Evolutionary conservation across 2,888 invertebrate species (phyloP).

Genomic region (Stenchaetothrips biformis): DNA sequence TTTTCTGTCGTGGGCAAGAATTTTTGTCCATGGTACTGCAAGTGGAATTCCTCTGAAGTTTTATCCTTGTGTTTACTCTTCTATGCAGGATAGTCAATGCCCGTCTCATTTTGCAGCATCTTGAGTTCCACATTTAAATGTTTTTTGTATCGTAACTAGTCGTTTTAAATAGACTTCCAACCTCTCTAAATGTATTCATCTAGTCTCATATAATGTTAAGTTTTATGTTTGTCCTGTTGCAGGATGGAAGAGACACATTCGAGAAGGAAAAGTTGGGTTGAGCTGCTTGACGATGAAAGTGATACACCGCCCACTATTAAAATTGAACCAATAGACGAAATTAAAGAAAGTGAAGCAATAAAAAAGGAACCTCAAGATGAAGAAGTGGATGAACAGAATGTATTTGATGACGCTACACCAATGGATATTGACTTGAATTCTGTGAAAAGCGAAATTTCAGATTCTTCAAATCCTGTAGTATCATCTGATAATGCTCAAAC

Average conservation of each 20-base stretch:
- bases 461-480: neutral
- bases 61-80: too few relatives aligned
- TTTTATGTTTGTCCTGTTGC: slow-evolving; percentile 26
- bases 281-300: slow-evolving; percentile 35
- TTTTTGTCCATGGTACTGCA: too few relatives aligned
- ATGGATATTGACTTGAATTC: slow-evolving; percentile 9
- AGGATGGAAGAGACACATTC: slow-evolving; percentile 25
- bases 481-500: neutral
- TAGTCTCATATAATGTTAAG: too few relatives aligned
- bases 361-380: slow-evolving; percentile 18
- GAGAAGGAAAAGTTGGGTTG: slow-evolving; percentile 37
- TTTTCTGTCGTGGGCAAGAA: too few relatives aligned
- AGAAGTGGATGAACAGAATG: slow-evolving; percentile 25
- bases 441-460: neutral
- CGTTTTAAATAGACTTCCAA: too few relatives aligned
- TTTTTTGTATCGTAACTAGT: too few relatives aligned
- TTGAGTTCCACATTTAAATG: too few relatives aligned
- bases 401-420: slow-evolving; percentile 26
- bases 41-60: too few relatives aligned
- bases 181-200: too few relatives aligned
- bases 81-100: too few relatives aligned
- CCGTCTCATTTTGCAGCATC: too few relatives aligned
- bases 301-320: neutral
- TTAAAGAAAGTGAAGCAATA: neutral
- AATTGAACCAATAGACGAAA: slow-evolving; percentile 17